Evolutionary conservation across 2,888 invertebrate species (phyloP).

Genomic region (Mythimna lalbum): DNA sequence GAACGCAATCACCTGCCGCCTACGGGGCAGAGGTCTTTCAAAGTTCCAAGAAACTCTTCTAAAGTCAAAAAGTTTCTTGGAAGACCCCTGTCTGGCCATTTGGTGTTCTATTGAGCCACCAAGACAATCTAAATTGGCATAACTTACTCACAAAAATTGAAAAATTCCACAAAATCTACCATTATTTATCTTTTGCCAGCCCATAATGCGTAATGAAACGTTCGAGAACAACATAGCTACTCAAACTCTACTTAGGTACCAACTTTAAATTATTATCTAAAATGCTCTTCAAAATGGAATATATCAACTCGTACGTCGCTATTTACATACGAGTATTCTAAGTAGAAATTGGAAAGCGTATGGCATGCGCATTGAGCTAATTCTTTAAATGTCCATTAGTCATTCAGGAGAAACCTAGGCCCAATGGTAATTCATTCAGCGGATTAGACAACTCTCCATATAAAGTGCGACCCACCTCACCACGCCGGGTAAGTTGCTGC

Average conservation of each 20-base stretch:
- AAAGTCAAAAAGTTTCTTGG: no score
- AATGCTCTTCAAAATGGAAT: slow-evolving; percentile 4
- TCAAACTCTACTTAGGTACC: not conserved
- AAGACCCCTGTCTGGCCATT: no score
- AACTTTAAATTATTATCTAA: not conserved
- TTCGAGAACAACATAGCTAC: not conserved
- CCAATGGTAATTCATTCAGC: slow-evolving; percentile 84
- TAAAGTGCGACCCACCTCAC: slow-evolving; percentile 84
- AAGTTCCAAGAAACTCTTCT: not conserved
- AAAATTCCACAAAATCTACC: not conserved
- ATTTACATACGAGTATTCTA: slow-evolving; percentile 40
- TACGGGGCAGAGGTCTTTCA: not conserved
- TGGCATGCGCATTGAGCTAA: slow-evolving; percentile 78
- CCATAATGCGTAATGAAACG: no score
- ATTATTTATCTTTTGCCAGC: no score
- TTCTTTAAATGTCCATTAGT: slow-evolving; percentile 84
- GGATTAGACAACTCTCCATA: slow-evolving; percentile 87
- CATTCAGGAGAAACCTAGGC: slow-evolving; percentile 87
- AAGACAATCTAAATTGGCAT: not conserved
- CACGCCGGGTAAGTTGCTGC: slow-evolving; percentile 60
- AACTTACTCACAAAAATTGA: no score
- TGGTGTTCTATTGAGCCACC: no score
- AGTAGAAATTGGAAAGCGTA: slow-evolving; percentile 78
- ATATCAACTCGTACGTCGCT: slow-evolving; percentile 42
- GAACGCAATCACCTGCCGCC: not conserved